Base-by-base conservation (phyloP, 2,113 vertebrate species). In the Melanerpes aurifrons region DNA sequence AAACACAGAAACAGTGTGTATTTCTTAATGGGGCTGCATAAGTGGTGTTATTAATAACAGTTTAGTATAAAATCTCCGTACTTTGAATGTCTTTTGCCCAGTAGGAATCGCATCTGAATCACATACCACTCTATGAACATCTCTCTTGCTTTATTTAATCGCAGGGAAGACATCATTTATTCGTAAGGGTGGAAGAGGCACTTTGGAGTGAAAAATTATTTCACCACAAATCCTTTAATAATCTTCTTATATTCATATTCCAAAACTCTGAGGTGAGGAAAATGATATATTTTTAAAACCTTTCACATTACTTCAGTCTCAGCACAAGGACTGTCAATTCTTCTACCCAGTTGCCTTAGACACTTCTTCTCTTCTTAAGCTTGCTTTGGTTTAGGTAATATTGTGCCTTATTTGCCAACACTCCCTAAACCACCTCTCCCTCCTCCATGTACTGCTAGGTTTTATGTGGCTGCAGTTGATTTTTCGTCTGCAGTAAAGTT, bases 61-160 rank as follows among this genome's bases (percentile, higher is more conserved):
- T 63, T 32, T 68, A 64, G 31, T 37, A 59, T 50, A 19, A 85
- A 82, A 73, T 53, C 8, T 71, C 29, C 79, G 2, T 67, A 24
- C 15, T 79, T 62, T n/a, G 31, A 53, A 64, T 35, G 15, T 58
- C 20, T 12, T 63, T 92, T 86, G 19, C 25, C 61, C 13, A 40
- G 28, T 21, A 57, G 54, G 79, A 93, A 96, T 94, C 32, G 75
- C 50, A 77, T 59, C 71, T 79, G 71, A 92, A 72, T 74, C 82
- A 72, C 77, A 58, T 50, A 59, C 53, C 75, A 32, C 72, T 58
- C 29, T 40, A 53, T 18, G 28, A 96, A 63, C 68, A 95, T 72
- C 40, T 75, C 53, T 72, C 68, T 45, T 67, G 31, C 20, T 94
- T 96, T 94, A 90, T 93, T 92, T 96, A 92, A 96, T 97, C 92